These are phyloP conservation scores for Lycocerus yunnanus DNA, from an alignment of 2,888 invertebrate genomes.

Conservation along the genomic window DNA sequence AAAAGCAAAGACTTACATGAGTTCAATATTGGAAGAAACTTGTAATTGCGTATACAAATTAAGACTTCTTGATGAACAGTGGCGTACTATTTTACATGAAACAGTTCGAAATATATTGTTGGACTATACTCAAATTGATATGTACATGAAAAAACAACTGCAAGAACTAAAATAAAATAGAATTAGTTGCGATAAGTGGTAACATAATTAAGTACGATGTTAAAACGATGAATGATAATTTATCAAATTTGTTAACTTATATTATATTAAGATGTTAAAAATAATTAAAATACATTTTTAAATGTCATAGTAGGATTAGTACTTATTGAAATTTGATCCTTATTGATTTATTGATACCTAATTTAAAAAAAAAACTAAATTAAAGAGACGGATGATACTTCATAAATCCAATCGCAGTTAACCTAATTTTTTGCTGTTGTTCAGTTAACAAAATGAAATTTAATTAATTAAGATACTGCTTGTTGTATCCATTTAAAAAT, in stretches of 20 bases:
- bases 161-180: constrained; percentile 54
- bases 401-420: too few relatives aligned
- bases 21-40: constrained; percentile 72
- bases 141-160: constrained; percentile 74
- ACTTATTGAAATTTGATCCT: not conserved
- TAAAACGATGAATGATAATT: constrained; percentile 14
- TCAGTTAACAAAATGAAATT: too few relatives aligned
- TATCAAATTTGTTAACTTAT: not conserved
- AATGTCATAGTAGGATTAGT: too few relatives aligned
- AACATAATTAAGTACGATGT: constrained; percentile 24
- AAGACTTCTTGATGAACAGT: constrained; percentile 72
- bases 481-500: too few relatives aligned
- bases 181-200: constrained; percentile 22
- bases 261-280: not conserved
- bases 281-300: not conserved
- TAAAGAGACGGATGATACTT: too few relatives aligned
- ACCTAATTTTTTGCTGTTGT: too few relatives aligned
- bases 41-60: constrained; percentile 79
- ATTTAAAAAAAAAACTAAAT: too few relatives aligned
- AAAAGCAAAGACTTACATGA: constrained; percentile 73
- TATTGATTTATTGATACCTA: too few relatives aligned
- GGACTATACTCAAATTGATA: constrained; percentile 81
- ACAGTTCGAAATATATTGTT: constrained; percentile 77
- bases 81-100: constrained; percentile 77
- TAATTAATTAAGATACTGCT: too few relatives aligned